phyloP scores from a whole-genome alignment of 1,140 invertebrate genomes.

The Cecropterus lyciades region DNA sequence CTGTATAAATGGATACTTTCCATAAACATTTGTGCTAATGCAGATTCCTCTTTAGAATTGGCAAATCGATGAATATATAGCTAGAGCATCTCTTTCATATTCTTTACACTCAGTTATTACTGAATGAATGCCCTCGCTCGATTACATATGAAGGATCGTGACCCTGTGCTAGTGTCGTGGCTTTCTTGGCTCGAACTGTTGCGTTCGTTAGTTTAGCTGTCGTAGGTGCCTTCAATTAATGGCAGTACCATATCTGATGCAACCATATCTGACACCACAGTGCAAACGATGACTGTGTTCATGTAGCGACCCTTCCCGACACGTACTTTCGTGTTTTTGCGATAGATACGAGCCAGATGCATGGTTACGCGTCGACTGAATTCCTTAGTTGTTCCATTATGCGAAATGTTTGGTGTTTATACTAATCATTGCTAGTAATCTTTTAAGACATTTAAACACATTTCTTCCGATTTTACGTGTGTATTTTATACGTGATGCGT shows the following conservation, averaged over 20 bases:
- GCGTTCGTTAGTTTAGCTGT: too few relatives aligned
- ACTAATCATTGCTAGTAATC: conserved; percentile 2
- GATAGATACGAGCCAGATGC: conserved; percentile 21
- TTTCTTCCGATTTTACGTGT: conserved; percentile 16
- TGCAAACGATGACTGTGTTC: conserved; percentile 10
- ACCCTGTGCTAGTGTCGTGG: too few relatives aligned
- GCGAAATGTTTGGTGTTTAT: conserved; percentile 8
- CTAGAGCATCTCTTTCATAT: too few relatives aligned
- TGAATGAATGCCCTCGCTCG: too few relatives aligned
- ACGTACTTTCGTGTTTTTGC: conserved; percentile 16
- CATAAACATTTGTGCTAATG: too few relatives aligned
- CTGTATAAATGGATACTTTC: too few relatives aligned
- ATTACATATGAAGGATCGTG: too few relatives aligned
- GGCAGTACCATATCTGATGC: background rate
- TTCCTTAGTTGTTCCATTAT: conserved; percentile 23
- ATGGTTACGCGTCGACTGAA: conserved; percentile 45
- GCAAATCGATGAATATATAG: too few relatives aligned
- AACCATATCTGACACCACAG: background rate
- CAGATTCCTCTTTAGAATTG: too few relatives aligned
- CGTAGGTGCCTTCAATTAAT: too few relatives aligned
- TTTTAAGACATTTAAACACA: conserved; percentile 24
- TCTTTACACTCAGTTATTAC: too few relatives aligned
- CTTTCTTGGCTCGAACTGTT: too few relatives aligned
- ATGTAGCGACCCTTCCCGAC: background rate
- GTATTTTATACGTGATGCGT: conserved; percentile 10